These are phyloP conservation scores for Ectemnius lituratus DNA, from an alignment of 2,888 invertebrate species.

Conservation along the genomic window DNA sequence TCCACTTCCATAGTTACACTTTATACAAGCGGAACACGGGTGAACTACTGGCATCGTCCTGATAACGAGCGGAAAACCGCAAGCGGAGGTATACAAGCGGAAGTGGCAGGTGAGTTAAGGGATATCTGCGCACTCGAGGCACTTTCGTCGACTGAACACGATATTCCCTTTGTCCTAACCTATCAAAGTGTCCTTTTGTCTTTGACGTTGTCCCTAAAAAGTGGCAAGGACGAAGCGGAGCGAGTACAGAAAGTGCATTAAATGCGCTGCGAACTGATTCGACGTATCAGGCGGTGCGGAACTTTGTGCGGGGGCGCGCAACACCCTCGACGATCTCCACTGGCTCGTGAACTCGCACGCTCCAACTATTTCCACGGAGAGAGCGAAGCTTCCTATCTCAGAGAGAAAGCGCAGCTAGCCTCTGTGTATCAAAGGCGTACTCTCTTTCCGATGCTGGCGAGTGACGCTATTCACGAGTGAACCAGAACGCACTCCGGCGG, in stretches of 20 bases:
- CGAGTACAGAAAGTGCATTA: too few relatives aligned
- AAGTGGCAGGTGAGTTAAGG: too few relatives aligned
- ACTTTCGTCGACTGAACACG: not conserved
- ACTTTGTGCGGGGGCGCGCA: not conserved
- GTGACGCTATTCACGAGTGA: too few relatives aligned
- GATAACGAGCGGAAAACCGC: not conserved
- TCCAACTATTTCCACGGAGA: conserved; percentile 2
- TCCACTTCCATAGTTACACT: too few relatives aligned
- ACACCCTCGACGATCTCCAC: conserved; percentile 10
- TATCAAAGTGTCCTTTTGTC: conserved; percentile 2
- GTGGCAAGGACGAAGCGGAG: too few relatives aligned
- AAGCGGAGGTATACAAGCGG: too few relatives aligned
- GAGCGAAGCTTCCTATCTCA: conserved; percentile 14
- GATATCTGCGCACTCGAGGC: not conserved
- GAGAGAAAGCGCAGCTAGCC: not conserved
- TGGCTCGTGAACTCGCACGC: conserved; percentile 18
- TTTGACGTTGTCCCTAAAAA: not conserved
- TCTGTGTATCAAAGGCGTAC: too few relatives aligned
- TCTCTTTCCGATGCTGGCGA: too few relatives aligned
- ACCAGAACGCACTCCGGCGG: too few relatives aligned
- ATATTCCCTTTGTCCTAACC: not conserved
- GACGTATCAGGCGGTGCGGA: too few relatives aligned
- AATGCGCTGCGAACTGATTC: too few relatives aligned
- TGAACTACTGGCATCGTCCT: not conserved
- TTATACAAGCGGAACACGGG: too few relatives aligned